Conservation (phyloP, 2,888 invertebrate genomes). For the Acanthococcus lagerstroemiae region DNA sequence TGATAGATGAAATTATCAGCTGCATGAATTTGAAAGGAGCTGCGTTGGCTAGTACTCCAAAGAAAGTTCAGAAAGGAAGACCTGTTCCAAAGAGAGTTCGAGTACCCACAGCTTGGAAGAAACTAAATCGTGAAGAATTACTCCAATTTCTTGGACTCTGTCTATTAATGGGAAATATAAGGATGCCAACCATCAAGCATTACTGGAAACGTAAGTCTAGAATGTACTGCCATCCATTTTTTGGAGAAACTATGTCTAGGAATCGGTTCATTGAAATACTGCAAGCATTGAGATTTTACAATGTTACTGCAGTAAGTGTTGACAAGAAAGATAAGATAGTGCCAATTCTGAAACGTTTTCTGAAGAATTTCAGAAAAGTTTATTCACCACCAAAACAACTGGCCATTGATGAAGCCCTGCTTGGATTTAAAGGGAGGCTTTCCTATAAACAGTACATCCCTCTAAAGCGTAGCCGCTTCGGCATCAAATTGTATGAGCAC, state of each 20-base stretch:
- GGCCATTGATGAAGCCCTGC: not conserved
- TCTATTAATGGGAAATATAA: not conserved
- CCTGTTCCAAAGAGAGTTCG: no score
- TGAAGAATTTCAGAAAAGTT: not conserved
- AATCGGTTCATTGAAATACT: not conserved
- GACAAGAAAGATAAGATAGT: no score
- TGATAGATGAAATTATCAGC: no score
- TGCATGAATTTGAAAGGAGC: no score
- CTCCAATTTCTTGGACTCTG: not conserved
- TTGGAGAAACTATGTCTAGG: not conserved
- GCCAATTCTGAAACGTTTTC: no score
- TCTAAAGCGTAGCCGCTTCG: conserved; percentile 3
- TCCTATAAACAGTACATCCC: not conserved
- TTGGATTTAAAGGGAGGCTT: not conserved
- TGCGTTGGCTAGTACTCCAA: no score
- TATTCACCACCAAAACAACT: not conserved
- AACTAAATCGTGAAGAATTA: not conserved
- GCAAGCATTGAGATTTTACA: not conserved
- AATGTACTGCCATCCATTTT: not conserved
- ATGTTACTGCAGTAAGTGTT: no score
- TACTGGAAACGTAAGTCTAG: not conserved
- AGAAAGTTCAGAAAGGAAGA: no score
- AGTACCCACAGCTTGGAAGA: not conserved
- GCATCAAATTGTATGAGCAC: conserved; percentile 1
- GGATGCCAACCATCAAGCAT: not conserved